Conservation (phyloP, 2,113 vertebrate genomes). For the Sinocyclocheilus anshuiensis region DNA sequence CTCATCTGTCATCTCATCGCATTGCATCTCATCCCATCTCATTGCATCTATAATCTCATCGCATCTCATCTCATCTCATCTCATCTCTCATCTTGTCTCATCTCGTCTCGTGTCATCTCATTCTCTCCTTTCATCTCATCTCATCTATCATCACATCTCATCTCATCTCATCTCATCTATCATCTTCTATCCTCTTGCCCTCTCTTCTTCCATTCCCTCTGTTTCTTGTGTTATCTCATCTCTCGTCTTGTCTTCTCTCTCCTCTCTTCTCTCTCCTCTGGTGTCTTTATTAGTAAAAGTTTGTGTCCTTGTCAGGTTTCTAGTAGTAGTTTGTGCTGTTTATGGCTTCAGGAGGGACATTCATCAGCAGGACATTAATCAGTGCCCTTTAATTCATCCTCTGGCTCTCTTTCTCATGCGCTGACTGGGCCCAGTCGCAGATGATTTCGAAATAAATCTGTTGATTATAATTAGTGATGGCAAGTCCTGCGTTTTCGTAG, state of each 20-base stretch:
- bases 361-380: conserved; percentile 17
- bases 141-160: too few relatives aligned
- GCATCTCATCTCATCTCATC: too few relatives aligned
- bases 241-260: too few relatives aligned
- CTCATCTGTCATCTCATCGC: too few relatives aligned
- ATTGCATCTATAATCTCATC: too few relatives aligned
- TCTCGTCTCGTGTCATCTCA: neutral
- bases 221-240: neutral
- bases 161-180: neutral
- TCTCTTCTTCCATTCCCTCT: neutral
- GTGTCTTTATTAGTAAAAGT: conserved; percentile 31
- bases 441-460: conserved; percentile 47
- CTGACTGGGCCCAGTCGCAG: neutral
- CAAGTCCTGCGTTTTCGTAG: conserved; percentile 21
- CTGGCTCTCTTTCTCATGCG: neutral
- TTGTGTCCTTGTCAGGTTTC: conserved; percentile 47
- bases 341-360: conserved; percentile 39
- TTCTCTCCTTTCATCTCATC: neutral
- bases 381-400: conserved; percentile 24
- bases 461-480: conserved; percentile 60
- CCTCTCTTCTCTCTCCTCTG: neutral
- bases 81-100: too few relatives aligned
- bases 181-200: neutral
- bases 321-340: conserved; percentile 31
- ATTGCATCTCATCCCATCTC: too few relatives aligned